A percentile compares a stretch with the other conserved stretches of the same genome.
Evolutionary conservation across 2,113 vertebrate species (phyloP).

Genomic region (Leptocoma aspasia): DNA sequence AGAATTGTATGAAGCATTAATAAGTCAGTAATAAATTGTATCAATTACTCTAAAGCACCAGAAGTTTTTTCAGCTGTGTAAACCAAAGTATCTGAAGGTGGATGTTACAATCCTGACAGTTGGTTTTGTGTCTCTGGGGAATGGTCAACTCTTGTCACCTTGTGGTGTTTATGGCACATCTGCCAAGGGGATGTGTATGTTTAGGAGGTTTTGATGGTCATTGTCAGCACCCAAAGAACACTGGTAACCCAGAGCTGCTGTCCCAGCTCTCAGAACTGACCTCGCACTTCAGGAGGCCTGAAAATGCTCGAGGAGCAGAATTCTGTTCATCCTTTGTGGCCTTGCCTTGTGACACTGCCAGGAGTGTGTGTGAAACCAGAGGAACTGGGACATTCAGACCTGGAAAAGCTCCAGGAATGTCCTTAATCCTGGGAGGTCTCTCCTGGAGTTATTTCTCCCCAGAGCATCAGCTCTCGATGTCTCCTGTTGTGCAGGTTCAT

Average conservation of each 20-base stretch:
- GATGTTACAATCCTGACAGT: not conserved
- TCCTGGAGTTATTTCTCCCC: fast-evolving
- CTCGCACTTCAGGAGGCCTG: not conserved
- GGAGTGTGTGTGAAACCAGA: not conserved
- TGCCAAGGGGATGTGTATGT: not conserved
- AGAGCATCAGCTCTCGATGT: fast-evolving
- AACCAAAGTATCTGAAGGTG: not conserved
- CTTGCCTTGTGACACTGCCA: not conserved
- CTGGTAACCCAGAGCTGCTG: not conserved
- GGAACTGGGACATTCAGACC: fast-evolving
- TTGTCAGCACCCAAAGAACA: not conserved
- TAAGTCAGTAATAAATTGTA: not conserved
- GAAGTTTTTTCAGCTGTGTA: not conserved
- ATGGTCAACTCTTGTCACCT: not conserved
- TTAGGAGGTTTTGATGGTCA: not conserved
- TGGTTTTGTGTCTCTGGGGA: not conserved
- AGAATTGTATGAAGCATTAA: not conserved
- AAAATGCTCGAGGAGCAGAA: not conserved
- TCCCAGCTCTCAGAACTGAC: not conserved
- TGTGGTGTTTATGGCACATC: not conserved
- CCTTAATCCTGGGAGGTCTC: fast-evolving
- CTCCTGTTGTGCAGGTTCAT: slow-evolving; percentile 80
- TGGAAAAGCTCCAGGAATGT: not conserved
- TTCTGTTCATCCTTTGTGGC: not conserved
- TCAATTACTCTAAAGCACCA: not conserved